Conservation (phyloP, 2,888 invertebrate species). For the Lutraria lutraria region DNA sequence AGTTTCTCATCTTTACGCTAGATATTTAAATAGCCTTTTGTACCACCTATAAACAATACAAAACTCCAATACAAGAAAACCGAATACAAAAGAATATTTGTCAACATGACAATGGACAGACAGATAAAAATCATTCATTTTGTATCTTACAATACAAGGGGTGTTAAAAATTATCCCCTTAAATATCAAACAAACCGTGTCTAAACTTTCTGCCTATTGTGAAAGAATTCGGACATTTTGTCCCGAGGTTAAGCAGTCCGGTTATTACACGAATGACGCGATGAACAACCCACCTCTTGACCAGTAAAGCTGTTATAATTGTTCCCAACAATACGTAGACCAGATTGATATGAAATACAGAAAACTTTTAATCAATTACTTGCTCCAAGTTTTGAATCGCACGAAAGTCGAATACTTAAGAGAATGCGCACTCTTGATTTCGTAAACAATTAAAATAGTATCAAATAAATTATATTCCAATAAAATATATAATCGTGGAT, state of each 20-base stretch:
- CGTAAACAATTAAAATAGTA: no score
- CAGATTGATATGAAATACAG: no score
- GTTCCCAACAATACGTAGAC: no score
- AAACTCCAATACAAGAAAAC: neutral
- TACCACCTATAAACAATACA: constrained; percentile 4
- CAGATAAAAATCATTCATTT: neutral
- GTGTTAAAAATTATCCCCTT: neutral
- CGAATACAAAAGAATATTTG: neutral
- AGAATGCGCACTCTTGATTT: no score
- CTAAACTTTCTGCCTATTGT: neutral
- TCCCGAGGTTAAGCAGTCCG: neutral
- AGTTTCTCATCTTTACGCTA: constrained; percentile 2
- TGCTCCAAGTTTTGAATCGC: no score
- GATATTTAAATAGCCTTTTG: constrained; percentile 8
- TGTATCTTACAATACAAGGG: neutral
- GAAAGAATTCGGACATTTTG: neutral
- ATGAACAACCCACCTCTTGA: neutral
- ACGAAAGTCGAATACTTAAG: no score
- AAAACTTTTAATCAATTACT: no score
- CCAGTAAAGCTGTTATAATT: constrained; percentile 2
- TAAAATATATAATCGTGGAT: no score
- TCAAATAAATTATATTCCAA: no score
- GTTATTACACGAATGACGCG: neutral
- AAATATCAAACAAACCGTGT: neutral
- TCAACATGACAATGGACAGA: neutral